Base-by-base conservation (phyloP, 2,888 invertebrate genomes). In the Dusona sp. region DNA sequence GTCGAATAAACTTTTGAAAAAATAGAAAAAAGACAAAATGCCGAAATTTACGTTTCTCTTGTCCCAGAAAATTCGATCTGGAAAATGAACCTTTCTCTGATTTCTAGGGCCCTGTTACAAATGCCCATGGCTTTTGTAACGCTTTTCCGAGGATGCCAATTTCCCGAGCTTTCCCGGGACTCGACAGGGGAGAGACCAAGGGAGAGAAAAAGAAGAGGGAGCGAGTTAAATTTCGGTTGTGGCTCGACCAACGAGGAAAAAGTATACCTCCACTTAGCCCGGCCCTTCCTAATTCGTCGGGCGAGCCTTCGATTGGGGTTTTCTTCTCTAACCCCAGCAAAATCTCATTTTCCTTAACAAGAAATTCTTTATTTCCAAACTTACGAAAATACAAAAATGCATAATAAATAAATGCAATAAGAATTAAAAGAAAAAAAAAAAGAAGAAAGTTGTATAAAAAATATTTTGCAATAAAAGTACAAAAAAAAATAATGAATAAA, bases 41-140 rank as follows among this genome's bases (percentile, higher is more conserved):
- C 38, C 16, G 6, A 29, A 29, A 61, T 61, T 7, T 42, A 38
- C 29, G 19, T 51, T 19, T 64, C 57, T 36, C 36, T 36, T 13
- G 22, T 22, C 13, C 57, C 8, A 51, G 38, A 25, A 61, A 65
- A 87, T 85, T 48, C 38, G 19, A 45, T 22, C 68, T 65, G 25
- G 4, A 45, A 61, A 68, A 45, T 25, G 7, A 61, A 61, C 29
- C 67, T 77, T 87, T n/a, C 57, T 38, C 25, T 2, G 22, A 54
- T 16, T 38, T 64, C 88, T 89, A 85, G 54, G 78, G 74, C 83
- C 89, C 90, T 90, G 89, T 73, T 90, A 89, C 78, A 48, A 29
- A 81, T 75, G 79, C 75, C 80, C 86, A 85, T 79, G 51, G 73
- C 88, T 88, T 88, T 86, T 84, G 88, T 78, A 79, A 83, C 84